Conservation (phyloP, 2,888 invertebrate species). For the Euzophera pinguis region DNA sequence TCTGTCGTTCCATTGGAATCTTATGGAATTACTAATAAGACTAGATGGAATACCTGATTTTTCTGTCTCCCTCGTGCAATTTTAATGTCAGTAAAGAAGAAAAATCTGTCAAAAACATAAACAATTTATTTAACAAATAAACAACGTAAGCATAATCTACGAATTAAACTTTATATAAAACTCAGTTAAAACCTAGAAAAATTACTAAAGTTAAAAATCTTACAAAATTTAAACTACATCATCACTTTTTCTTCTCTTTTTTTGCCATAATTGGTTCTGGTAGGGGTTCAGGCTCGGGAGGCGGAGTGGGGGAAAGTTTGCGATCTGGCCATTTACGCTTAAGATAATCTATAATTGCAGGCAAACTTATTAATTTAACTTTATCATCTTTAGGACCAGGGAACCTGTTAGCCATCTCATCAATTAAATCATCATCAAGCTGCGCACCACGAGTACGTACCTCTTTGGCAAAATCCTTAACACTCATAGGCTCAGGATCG, state of each 20-base stretch:
- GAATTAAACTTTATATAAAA: no score
- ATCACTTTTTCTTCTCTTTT: constrained; percentile 21
- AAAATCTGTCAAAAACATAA: no score
- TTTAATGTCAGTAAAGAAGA: no score
- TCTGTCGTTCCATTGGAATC: no score
- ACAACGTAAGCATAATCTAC: no score
- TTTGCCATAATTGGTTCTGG: constrained; percentile 17
- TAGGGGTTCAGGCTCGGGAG: constrained; percentile 25
- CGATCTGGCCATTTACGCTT: constrained; percentile 48
- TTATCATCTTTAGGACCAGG: constrained; percentile 34
- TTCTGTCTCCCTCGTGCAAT: no score
- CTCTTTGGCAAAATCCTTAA: constrained; percentile 26
- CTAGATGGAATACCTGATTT: no score
- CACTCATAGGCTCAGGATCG: constrained; percentile 25
- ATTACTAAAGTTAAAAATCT: no score
- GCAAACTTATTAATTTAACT: constrained; percentile 27
- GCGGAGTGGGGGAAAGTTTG: constrained; percentile 38
- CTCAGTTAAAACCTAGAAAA: no score
- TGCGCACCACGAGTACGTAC: constrained; percentile 27
- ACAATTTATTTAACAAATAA: no score
- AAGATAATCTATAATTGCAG: constrained; percentile 38
- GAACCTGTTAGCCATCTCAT: constrained; percentile 31
- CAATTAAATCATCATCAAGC: constrained; percentile 34
- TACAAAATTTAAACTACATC: no score
- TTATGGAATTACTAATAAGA: no score